phyloP scores from a whole-genome alignment of 2,797 vertebrate species.

The Meda fulgida region DNA sequence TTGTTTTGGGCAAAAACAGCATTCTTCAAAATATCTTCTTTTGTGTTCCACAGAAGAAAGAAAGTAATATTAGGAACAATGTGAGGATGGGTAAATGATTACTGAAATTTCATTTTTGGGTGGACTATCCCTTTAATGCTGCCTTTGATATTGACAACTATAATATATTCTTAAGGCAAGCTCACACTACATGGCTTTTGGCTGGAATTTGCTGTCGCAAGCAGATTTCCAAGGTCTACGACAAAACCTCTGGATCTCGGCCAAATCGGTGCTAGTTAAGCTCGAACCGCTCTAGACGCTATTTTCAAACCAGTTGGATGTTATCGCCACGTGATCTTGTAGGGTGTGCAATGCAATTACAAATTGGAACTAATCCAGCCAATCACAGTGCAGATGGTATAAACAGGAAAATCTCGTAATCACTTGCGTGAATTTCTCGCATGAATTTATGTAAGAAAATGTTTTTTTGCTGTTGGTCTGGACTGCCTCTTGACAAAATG shows the following conservation, averaged over 20 bases:
- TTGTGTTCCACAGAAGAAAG: conserved; percentile 11
- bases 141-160: conserved; percentile 2
- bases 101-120: neutral
- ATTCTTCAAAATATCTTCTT: neutral
- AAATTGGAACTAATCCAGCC: neutral
- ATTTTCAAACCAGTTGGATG: neutral
- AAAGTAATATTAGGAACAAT: neutral
- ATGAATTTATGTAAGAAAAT: neutral
- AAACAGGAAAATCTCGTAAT: neutral
- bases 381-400: neutral
- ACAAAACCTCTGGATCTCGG: neutral
- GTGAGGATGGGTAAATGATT: neutral
- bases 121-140: neutral
- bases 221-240: neutral
- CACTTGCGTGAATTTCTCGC: neutral
- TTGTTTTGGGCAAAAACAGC: neutral
- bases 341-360: neutral
- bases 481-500: neutral
- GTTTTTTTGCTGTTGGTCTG: neutral
- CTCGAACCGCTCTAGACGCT: neutral
- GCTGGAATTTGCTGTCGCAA: neutral
- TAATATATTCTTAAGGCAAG: neutral
- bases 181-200: neutral
- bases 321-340: neutral
- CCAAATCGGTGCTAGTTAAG: neutral